Base-by-base conservation (phyloP, 2,113 vertebrate genomes). In the Myodes glareolus region DNA sequence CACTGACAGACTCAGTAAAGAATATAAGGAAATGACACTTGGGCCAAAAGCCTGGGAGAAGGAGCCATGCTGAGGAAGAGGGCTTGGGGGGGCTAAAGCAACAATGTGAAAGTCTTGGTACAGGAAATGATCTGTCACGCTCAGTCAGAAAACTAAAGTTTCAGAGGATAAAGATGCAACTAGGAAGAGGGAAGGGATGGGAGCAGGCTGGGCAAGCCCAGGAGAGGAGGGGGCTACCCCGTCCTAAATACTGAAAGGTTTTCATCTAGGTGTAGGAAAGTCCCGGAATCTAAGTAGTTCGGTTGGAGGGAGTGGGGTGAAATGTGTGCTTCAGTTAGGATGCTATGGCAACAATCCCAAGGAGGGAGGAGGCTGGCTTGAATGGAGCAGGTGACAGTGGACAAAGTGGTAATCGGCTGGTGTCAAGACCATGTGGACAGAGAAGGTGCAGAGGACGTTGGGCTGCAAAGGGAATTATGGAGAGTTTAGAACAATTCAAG, bases 321-420 rank as follows among this genome's bases (percentile, higher is more conserved):
- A n/a, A 77, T 6, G 12, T 63, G 82, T 47, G 17, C 36, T 3
- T n/a, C 27, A 42, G 19, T 42, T 29, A 82, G 68, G 68, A 92
- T 76, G 61, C 42, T 29, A 25, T 5, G 17, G 6, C 50, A 52
- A 23, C 33, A 19, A 72, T 25, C 42, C 58, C 33, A 52, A 21
- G 70, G 75, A 78, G 13, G 42, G 50, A 36, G 2, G 33, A 63
- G 73, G 63, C 25, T 29, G 52, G 17, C 67, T 68, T n/a, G 76
- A 84, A 80, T 70, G 16, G 13, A 65, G 7, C 3, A 10, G 75
- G 16, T 2, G 5, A 77, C 68, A 61, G 2, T 6, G 21, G n/a
- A 33, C 27, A 81, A 7, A n/a, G 70, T 27, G 45, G 58, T 25
- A 21, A 72, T 3, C 0, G 0, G n/a, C 2, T 42, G 12, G 39